A percentile compares a stretch with the other conserved stretches of the same genome.
Conservation (phyloP, 2,888 invertebrate species). For the Fragum sueziense region DNA sequence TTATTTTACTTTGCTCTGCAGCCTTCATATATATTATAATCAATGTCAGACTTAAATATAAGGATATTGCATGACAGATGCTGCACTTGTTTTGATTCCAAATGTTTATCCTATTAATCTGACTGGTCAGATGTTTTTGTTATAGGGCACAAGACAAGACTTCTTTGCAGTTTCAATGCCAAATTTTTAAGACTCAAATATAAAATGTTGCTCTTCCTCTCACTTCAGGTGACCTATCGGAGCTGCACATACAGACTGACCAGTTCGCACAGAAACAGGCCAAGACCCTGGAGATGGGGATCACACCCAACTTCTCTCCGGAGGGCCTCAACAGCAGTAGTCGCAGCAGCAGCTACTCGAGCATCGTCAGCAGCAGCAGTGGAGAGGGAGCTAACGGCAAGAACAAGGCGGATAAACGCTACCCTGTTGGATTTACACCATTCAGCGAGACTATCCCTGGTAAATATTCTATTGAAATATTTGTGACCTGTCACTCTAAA, state of each 20-base stretch:
- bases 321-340: constrained; percentile 70
- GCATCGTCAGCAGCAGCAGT: constrained; percentile 72
- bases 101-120: no score
- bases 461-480: no score
- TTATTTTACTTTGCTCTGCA: no score
- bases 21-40: no score
- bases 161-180: no score
- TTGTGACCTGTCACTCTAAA: no score
- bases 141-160: no score
- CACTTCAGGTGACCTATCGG: constrained; percentile 74
- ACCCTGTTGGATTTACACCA: constrained; percentile 57
- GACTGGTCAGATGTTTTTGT: no score
- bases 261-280: constrained; percentile 75
- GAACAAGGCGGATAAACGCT: constrained; percentile 58
- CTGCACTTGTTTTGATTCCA: no score
- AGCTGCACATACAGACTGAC: constrained; percentile 78
- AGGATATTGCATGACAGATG: no score
- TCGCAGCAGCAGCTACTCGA: constrained; percentile 77
- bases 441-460: constrained; percentile 66
- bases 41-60: no score
- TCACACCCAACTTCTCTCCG: constrained; percentile 62
- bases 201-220: background rate
- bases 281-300: constrained; percentile 52
- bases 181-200: no score
- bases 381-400: constrained; percentile 54